A percentile compares a stretch with the other conserved stretches of the same genome.
phyloP scores from a whole-genome alignment of 2,888 invertebrate species.

The Xanthorhoe designata region DNA sequence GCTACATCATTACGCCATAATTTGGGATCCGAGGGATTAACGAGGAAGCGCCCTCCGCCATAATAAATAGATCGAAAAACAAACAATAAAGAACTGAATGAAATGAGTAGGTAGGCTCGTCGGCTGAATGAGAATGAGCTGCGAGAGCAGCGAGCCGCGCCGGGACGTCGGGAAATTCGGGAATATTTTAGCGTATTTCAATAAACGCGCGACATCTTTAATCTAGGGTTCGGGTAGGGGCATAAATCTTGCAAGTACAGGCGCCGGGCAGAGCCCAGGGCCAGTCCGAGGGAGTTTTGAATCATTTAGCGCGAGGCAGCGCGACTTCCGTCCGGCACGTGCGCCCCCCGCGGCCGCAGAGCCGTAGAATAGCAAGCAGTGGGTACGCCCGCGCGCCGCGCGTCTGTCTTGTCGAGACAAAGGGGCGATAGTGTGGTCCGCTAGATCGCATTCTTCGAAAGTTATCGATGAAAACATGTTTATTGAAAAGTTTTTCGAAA shows the following conservation, averaged over 20 bases:
- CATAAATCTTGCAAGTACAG: conserved; percentile 85
- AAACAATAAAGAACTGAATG: conserved; percentile 78
- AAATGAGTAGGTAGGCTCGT: conserved; percentile 63
- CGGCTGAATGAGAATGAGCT: conserved; percentile 71
- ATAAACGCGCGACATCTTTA: conserved; percentile 85
- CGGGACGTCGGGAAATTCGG: conserved; percentile 38
- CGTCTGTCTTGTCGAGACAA: conserved; percentile 86
- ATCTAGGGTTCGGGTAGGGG: conserved; percentile 83
- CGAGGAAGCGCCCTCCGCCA: conserved; percentile 54
- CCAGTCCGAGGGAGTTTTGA: conserved; percentile 74
- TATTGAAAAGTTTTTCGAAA: background rate
- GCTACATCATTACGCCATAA: conserved; percentile 47
- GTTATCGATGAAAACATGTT: conserved; percentile 45
- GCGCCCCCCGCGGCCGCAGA: conserved; percentile 54
- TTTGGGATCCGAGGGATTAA: conserved; percentile 53
- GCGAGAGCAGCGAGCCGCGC: conserved; percentile 35
- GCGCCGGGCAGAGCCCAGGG: conserved; percentile 42
- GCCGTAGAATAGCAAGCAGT: conserved; percentile 36
- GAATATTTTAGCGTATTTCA: conserved; percentile 80
- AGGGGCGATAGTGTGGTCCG: conserved; percentile 74
- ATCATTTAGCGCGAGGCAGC: conserved; percentile 82
- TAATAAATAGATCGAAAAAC: conserved; percentile 69
- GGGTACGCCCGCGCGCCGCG: conserved; percentile 50
- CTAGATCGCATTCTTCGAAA: conserved; percentile 22
- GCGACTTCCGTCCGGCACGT: conserved; percentile 84